A percentile compares a stretch with the other conserved stretches of the same genome.
phyloP scores from a whole-genome alignment of 2,888 invertebrate species.

The Lacanobia wlatinum region DNA sequence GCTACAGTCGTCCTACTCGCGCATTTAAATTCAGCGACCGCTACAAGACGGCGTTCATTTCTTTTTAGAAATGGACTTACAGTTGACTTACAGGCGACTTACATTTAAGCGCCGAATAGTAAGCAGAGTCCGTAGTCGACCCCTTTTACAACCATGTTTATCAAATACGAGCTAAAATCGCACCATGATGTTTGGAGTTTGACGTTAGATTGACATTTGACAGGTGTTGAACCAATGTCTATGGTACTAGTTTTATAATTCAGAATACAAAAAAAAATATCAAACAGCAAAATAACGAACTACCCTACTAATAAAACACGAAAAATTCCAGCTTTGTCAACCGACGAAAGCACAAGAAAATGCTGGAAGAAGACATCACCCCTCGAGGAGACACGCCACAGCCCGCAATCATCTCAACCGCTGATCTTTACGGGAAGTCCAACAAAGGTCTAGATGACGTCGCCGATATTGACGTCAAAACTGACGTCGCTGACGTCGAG shows the following conservation, averaged over 20 bases:
- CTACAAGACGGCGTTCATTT: not conserved
- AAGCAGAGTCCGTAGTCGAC: too few relatives aligned
- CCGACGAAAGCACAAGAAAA: conserved; percentile 83
- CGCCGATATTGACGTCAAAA: not conserved
- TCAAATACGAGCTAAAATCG: too few relatives aligned
- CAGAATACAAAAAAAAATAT: conserved; percentile 42
- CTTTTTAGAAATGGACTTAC: too few relatives aligned
- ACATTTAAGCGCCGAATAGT: too few relatives aligned
- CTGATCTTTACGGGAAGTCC: conserved; percentile 77
- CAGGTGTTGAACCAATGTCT: not conserved
- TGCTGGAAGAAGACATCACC: conserved; percentile 81
- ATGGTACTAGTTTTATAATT: conserved; percentile 33
- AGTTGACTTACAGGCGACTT: too few relatives aligned
- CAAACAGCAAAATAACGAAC: not conserved
- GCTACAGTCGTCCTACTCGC: not conserved
- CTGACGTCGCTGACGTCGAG: conserved; percentile 13
- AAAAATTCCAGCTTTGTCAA: conserved; percentile 76
- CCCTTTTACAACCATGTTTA: too few relatives aligned
- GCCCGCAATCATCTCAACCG: conserved; percentile 81
- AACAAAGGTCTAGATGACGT: conserved; percentile 55
- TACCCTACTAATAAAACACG: conserved; percentile 8
- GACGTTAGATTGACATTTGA: not conserved
- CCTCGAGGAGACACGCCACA: conserved; percentile 77
- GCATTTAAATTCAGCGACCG: not conserved
- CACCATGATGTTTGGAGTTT: too few relatives aligned